Evolutionary conservation across 2,888 invertebrate genomes (phyloP).

Genomic region (Spicauda simplicius): DNA sequence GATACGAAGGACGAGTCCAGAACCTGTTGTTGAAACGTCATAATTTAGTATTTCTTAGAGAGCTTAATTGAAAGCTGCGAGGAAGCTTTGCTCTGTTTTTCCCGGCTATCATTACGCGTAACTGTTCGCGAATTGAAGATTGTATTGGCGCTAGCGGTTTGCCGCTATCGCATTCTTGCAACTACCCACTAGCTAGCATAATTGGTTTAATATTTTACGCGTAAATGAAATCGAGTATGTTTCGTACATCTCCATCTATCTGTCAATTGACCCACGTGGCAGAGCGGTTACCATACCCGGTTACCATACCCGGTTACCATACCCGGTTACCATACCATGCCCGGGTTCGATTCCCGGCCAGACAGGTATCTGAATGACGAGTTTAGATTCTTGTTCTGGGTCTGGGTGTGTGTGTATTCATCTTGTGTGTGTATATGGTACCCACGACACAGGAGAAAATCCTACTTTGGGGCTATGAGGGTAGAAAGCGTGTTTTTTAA

Average conservation of each 20-base stretch:
- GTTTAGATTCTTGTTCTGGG: background rate
- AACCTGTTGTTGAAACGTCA: constrained; percentile 44
- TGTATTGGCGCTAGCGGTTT: constrained; percentile 38
- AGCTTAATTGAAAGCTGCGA: constrained; percentile 49
- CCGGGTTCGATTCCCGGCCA: constrained; percentile 14
- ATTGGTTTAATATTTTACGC: background rate
- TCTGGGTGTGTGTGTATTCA: background rate
- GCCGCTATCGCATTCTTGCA: constrained; percentile 32
- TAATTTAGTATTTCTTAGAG: constrained; percentile 50
- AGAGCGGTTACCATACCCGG: too few species aligned
- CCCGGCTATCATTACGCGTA: constrained; percentile 47
- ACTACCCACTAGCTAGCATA: background rate
- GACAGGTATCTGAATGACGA: background rate
- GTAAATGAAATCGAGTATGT: background rate
- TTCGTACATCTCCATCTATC: too few species aligned
- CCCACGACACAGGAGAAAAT: too few species aligned
- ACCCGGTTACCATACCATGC: too few species aligned
- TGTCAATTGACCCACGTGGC: too few species aligned
- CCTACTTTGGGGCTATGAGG: too few species aligned
- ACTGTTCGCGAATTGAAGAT: constrained; percentile 48
- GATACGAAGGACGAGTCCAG: background rate
- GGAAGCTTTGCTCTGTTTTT: constrained; percentile 47
- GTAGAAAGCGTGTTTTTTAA: too few species aligned
- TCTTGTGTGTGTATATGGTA: too few species aligned
- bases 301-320: too few species aligned